Conservation (phyloP, 2,797 vertebrate genomes). For the Atherinosoma microstoma region DNA sequence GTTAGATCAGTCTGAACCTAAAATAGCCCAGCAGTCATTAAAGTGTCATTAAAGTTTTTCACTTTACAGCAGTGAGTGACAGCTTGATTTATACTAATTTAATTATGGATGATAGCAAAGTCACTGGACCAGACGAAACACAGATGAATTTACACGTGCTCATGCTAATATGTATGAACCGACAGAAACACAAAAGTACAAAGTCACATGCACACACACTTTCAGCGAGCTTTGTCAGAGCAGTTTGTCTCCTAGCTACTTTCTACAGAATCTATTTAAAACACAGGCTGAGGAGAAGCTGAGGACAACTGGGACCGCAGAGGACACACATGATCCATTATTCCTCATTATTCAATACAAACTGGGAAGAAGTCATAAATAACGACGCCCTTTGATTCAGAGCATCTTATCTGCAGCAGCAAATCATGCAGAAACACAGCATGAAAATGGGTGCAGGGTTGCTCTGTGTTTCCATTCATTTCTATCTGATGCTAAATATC, state of each 20-base stretch:
- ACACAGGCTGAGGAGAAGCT: conserved; percentile 14
- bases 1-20: conserved; percentile 34
- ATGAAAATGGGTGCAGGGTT: neutral
- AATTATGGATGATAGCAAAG: conserved; percentile 67
- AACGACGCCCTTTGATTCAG: conserved; percentile 5
- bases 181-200: neutral
- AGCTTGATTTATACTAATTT: conserved; percentile 52
- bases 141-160: conserved; percentile 23
- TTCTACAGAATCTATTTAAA: conserved; percentile 44
- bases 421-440: neutral
- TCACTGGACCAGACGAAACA: conserved; percentile 26
- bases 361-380: conserved; percentile 17
- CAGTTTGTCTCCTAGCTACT: conserved; percentile 40
- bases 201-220: neutral
- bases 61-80: conserved; percentile 39
- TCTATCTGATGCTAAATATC: conserved; percentile 1
- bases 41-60: conserved; percentile 37
- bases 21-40: conserved; percentile 59
- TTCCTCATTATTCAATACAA: conserved; percentile 31
- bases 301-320: conserved; percentile 17
- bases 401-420: conserved; percentile 5
- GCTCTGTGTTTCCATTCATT: conserved; percentile 1
- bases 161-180: conserved; percentile 7
- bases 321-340: conserved; percentile 26
- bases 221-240: neutral